Base-by-base conservation (phyloP, 2,113 vertebrate genomes). In the Nerophis lumbriciformis region DNA sequence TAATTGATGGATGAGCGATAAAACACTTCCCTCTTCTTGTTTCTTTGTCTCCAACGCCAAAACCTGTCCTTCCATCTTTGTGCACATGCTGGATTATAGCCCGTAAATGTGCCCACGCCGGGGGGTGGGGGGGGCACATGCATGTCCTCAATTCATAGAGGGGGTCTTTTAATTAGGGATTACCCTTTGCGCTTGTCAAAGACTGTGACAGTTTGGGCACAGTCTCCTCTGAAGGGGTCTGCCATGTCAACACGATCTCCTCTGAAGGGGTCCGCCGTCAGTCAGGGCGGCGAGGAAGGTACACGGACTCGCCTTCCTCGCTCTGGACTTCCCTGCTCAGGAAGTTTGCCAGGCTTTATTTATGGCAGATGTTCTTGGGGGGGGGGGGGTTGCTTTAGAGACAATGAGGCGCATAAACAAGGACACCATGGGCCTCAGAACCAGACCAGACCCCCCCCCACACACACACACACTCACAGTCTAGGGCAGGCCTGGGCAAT, bases 141-240 rank as follows among this genome's bases (percentile, higher is more conserved):
- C 8, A 68, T 82, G 80, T 73, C 80, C 79, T 45, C 71, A 72
- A 80, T 76, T 76, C 64, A 55, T 6, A 60, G 47, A n/a, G 28
- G 0, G 35, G 69, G 59, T 58, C 69, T 50, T 66, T 70, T 87
- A 81, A 87, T 80, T 82, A 80, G 73, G 85, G 82, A 85, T 87
- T 88, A 83, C 74, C 78, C 84, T 81, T 57, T 84, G 72, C 2
- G 13, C 81, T 80, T 69, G 52, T 84, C 81, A 83, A 63, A 80
- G 62, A 53, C 8, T 71, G 53, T 83, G 84, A 88, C 84, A 83
- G 85, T 86, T 87, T 86, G 83, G 72, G 79, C 50, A 61, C 85
- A 83, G 55, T 19, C 28, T 28, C 28, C 28, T 28, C 28, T 28
- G 4, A 28, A 28, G 28, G 21, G 28, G 28, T 77, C 19, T 36